Evolutionary conservation across 2,797 vertebrate genomes (phyloP), one percentile per base, ranked within the genome.

Genomic region (Sparidentex hasta): DNA sequence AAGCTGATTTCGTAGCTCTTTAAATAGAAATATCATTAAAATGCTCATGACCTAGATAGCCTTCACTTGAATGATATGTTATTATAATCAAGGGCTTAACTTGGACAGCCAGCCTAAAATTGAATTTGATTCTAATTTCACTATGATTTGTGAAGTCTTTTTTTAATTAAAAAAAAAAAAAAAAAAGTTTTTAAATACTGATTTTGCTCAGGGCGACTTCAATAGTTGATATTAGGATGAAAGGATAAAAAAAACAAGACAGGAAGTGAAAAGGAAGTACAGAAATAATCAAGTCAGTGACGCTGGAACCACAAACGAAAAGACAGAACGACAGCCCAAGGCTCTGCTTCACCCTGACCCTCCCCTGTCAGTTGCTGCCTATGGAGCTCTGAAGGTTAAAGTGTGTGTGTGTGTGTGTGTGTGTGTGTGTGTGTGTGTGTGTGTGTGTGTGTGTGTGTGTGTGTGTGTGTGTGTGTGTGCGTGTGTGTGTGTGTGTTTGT

Each of bases 291-390:
- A 61, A 83, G 81, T 76, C 52, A 73, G 79, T 74, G 77, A 81
- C 8, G 73, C 73, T 70, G 44, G 57, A 8, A 62, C 67, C 74
- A 38, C 77, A 83, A 88, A 90, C 80, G 71, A 92, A 82, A 88
- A 90, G 79, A 87, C 80, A 74, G 71, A 87, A 62, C n/a, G 25
- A 75, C 63, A 80, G 87, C 93, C 90, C 68, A 29, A 17, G 84
- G 91, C 85, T 82, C 56, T 80, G 84, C 81, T 90, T 92, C 88
- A 90, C 88, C 91, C 91, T 67, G 75, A 86, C 82, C 67, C 81
- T 76, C 71, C 84, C 67, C 87, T 78, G 68, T 87, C 80, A 77
- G 81, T 70, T 83, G 67, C 81, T 80, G 92, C 86, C 86, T 78
- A 83, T 77, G 52, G 72, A 91, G 81, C 80, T 91, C 72, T 27